phyloP scores from a whole-genome alignment of 2,113 vertebrate species.

The Barbus barbus region DNA sequence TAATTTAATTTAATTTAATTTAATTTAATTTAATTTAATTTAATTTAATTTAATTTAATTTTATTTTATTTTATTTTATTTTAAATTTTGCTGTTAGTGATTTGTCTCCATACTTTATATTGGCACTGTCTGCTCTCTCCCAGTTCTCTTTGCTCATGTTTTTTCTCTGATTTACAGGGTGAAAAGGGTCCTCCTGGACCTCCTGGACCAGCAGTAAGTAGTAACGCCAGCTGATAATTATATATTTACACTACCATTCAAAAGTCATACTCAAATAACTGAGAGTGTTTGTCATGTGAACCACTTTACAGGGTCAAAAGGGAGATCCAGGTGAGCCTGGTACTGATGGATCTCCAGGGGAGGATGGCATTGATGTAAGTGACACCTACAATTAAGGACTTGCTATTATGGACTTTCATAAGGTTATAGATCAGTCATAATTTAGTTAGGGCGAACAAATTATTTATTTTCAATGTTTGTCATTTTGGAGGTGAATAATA shows the following conservation, averaged over 20 bases:
- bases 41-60: too few species aligned
- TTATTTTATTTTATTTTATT: too few species aligned
- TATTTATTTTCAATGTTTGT: too few species aligned
- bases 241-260: neutral
- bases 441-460: neutral
- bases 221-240: neutral
- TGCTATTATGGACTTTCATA: neutral
- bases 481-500: neutral
- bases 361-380: conserved; percentile 93
- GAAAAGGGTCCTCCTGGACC: conserved; percentile 86
- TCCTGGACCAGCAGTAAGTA: conserved; percentile 84
- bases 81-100: neutral
- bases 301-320: conserved; percentile 81
- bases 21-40: too few species aligned
- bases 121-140: neutral
- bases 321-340: conserved; percentile 86
- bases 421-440: neutral
- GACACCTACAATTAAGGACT: neutral
- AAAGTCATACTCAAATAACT: neutral
- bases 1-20: too few species aligned
- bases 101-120: neutral
- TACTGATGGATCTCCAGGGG: conserved; percentile 80
- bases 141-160: neutral
- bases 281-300: neutral
- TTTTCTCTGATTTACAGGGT: conserved; percentile 77